Evolutionary conservation across 2,797 vertebrate species (phyloP), one percentile per base, ranked within the genome.

Genomic region (Microhierax caerulescens): DNA sequence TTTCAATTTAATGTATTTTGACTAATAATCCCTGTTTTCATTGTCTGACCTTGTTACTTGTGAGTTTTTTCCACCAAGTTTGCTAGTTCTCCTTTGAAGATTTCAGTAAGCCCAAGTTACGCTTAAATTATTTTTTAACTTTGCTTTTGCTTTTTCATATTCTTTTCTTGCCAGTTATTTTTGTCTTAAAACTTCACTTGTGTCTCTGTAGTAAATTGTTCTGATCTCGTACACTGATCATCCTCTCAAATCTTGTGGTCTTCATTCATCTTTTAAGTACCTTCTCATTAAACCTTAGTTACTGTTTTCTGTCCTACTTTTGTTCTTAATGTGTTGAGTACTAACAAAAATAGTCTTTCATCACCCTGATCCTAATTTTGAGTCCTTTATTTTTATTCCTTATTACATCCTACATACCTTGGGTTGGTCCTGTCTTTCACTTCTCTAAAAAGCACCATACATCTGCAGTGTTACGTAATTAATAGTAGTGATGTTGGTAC

Each of bases 401-500:
- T 25, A 1, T 27, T 72, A 5, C 34, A 0, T n/a, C 57, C 32
- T 41, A 2, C 19, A 1, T 78, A 43, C 9, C 36, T 43, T 25
- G 60, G 60, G 56, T 77, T 75, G 72, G 34, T 87, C 7, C 27
- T 47, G 34, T 74, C 76, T 92, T 80, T 75, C 37, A 22, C 51
- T 79, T 75, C 76, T 79, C 85, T 73, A 21, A 50, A 50, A 67
- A 89, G 86, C 84, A 72, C 27, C 10, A 53, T 76, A 61, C 84
- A 91, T 80, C 94, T 91, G 88, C 95, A 93, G 88, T 75, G 61
- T 97, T 97, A 85, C 36, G n/a, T 95, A 90, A 85, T 94, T 90
- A 50, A 23, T 27, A 11, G 34, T 21, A n/a, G 60, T 25, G 48
- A 5, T 87, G 88, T 78, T 86, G 63, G 63, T 90, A n/a, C 73